Conservation (phyloP, 2,113 vertebrate species). For the Brachypodius melanocephalos region DNA sequence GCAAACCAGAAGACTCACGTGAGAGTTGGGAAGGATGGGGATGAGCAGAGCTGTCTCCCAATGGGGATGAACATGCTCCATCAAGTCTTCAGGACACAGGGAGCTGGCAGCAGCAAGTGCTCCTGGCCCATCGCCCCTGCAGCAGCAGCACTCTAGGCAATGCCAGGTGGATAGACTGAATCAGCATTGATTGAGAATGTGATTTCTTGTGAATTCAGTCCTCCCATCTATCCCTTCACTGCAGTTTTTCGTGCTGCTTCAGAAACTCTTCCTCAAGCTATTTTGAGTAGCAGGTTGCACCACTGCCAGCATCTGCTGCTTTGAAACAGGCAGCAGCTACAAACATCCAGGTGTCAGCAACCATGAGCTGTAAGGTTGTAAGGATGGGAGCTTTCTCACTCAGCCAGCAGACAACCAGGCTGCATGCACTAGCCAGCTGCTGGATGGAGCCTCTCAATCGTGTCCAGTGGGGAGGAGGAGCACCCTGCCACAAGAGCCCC, state of each 20-base stretch:
- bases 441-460: background rate
- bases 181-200: background rate
- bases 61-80: background rate
- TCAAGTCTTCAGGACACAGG: background rate
- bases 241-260: background rate
- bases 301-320: background rate
- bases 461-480: background rate
- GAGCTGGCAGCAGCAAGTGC: background rate
- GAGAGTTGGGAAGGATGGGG: background rate
- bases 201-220: background rate
- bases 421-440: background rate
- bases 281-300: slow-evolving; percentile 55
- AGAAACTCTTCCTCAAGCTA: slow-evolving; percentile 8
- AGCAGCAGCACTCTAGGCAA: background rate
- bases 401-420: background rate
- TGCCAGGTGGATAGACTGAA: background rate
- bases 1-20: background rate
- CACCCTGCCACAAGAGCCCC: background rate
- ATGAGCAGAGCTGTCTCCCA: background rate
- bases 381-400: background rate
- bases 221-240: background rate
- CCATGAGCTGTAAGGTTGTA: background rate
- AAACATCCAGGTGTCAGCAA: background rate
- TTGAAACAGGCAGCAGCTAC: background rate
- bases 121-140: background rate